phyloP scores from a whole-genome alignment of 1,140 invertebrate genomes.

The Heterodera carotae region DNA sequence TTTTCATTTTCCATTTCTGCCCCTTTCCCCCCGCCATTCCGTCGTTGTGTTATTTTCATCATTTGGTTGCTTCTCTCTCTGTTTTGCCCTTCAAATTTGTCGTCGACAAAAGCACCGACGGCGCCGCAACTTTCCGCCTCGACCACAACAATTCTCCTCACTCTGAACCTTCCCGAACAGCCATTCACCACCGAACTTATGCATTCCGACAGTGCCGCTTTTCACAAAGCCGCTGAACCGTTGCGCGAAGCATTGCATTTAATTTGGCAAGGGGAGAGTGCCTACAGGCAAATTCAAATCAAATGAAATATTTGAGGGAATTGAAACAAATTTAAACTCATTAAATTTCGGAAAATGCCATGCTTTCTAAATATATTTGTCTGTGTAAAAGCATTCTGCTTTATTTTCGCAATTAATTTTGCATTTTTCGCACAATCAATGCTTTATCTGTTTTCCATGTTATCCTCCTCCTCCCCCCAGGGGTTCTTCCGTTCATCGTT shows the following conservation, averaged over 20 bases:
- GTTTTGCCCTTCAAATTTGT: not conserved
- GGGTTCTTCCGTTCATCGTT: slow-evolving; percentile 1
- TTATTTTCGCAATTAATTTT: too few relatives aligned
- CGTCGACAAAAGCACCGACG: not conserved
- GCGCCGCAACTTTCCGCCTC: not conserved
- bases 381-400: too few relatives aligned
- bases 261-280: slow-evolving; percentile 11
- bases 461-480: not conserved
- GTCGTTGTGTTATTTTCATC: not conserved
- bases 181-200: slow-evolving; percentile 40
- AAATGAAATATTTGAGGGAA: not conserved
- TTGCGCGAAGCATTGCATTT: slow-evolving; percentile 29
- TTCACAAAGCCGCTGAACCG: slow-evolving; percentile 9
- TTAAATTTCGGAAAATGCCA: too few relatives aligned
- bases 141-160: slow-evolving; percentile 27
- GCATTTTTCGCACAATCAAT: not conserved
- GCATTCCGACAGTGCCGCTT: slow-evolving; percentile 20
- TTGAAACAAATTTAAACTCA: too few relatives aligned
- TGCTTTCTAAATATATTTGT: too few relatives aligned
- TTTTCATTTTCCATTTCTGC: too few relatives aligned
- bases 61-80: not conserved
- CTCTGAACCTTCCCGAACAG: slow-evolving; percentile 44
- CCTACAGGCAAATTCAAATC: not conserved
- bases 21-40: too few relatives aligned
- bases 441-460: not conserved